Percentiles rank a stretch among this genome's conserved stretches.
Evolutionary conservation across 1,140 invertebrate genomes (phyloP).

Genomic region (Leptopilina boulardi): DNA sequence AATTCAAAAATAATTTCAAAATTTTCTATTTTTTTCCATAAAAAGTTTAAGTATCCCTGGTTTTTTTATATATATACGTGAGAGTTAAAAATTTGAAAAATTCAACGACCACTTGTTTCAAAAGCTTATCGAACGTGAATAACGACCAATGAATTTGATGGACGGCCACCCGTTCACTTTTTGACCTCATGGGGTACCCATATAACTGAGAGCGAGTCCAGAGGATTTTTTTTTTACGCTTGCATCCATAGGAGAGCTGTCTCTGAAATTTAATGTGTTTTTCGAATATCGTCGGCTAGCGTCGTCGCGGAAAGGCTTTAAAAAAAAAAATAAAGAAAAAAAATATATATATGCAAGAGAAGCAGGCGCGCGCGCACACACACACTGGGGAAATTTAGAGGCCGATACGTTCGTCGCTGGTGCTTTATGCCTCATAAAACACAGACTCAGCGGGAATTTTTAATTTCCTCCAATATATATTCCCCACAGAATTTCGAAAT

Average conservation of each 20-base stretch:
- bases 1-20: no score
- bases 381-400: conserved; percentile 26
- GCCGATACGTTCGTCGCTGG: conserved; percentile 30
- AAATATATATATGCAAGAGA: conserved; percentile 3
- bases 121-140: conserved; percentile 22
- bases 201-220: background rate
- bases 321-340: no score
- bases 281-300: conserved; percentile 23
- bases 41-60: no score
- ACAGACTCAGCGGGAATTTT: conserved; percentile 30
- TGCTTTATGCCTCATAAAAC: conserved; percentile 32
- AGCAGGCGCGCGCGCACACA: background rate
- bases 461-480: background rate
- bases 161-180: conserved; percentile 29
- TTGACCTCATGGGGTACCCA: conserved; percentile 28
- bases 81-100: background rate
- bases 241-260: conserved; percentile 24
- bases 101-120: conserved; percentile 6
- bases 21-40: no score
- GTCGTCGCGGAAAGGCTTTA: conserved; percentile 30
- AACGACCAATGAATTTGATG: conserved; percentile 11
- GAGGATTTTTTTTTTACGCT: background rate
- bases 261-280: conserved; percentile 30
- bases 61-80: background rate
- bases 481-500: conserved; percentile 5